Base-by-base conservation (phyloP, 2,797 vertebrate species). In the Pseudochaenichthys georgianus region DNA sequence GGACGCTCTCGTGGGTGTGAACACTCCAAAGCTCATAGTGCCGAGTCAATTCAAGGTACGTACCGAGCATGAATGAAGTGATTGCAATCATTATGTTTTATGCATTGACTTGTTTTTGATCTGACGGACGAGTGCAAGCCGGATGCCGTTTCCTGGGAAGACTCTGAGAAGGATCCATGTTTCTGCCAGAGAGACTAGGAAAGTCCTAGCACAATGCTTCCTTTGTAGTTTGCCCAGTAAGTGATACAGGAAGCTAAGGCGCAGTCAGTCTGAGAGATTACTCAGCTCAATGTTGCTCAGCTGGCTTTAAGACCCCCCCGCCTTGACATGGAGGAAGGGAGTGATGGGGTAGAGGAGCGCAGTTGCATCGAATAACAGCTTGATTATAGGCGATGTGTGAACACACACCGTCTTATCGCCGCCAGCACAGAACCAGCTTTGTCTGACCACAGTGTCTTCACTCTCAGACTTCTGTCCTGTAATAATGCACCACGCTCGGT, bases 11-110 rank as follows among this genome's bases (percentile, higher is more conserved):
- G 95, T 99, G 19, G 97, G 97, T 54, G 98, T 99, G 83, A 95
- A 97, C 72, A 99, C 98, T 79, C 98, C 98, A 0, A 99, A 99
- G 90, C 94, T 99, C 62, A 94, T 99, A 65, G 98, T 99, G 95
- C 98, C 98, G 92, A 98, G 95, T 70, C 96, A 99, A 95, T 99
- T 99, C 92, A 99, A 99, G 97, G 98, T 99, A 93, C 3, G 86
- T 4, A 0, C 7, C 16, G n/a, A 48, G 62, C 17, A 0, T 41
- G 5, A 4, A 21, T 19, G 9, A 59, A 21, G 7, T 38, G 5
- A 34, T 28, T 34, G 5, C 6, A 23, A 3, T 13, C 3, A 0
- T 59, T 17, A 55, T 17, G 54, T 2, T 13, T 38, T 15, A 4
- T 58, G 23, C 60, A 2, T 16, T 48, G 52, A 23, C 15, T 38